phyloP scores from a whole-genome alignment of 2,797 vertebrate genomes.

The Hydrolagus colliei region DNA sequence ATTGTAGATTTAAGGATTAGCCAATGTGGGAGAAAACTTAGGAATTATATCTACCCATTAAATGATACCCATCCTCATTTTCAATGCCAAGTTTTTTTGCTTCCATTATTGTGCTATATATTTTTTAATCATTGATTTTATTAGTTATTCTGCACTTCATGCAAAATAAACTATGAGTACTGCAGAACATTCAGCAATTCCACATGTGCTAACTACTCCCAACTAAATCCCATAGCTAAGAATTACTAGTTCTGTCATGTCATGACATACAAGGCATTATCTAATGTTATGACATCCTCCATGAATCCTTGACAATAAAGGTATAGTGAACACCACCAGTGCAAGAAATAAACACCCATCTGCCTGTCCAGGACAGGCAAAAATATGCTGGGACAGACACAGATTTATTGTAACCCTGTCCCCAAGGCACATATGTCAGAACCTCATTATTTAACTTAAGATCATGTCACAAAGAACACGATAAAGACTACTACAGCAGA shows the following conservation, averaged over 20 bases:
- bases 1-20: too few relatives aligned
- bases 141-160: not conserved
- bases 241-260: not conserved
- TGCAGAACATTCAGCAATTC: not conserved
- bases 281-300: slow-evolving; percentile 21
- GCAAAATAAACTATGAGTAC: not conserved
- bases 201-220: not conserved
- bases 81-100: not conserved
- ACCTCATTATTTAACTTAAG: slow-evolving; percentile 16
- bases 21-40: too few relatives aligned
- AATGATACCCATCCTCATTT: not conserved
- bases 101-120: not conserved
- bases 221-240: not conserved
- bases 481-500: slow-evolving; percentile 8
- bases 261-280: slow-evolving; percentile 8
- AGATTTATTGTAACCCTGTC: slow-evolving; percentile 20
- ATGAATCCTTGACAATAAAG: slow-evolving; percentile 10
- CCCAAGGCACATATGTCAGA: slow-evolving; percentile 16
- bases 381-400: not conserved
- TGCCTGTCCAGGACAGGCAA: slow-evolving; percentile 13
- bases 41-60: too few relatives aligned
- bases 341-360: slow-evolving; percentile 18
- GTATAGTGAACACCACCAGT: slow-evolving; percentile 18
- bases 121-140: too few relatives aligned
- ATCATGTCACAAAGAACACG: slow-evolving; percentile 14